Evolutionary conservation across 2,888 invertebrate species (phyloP).

Genomic region (Folsomia candida): DNA sequence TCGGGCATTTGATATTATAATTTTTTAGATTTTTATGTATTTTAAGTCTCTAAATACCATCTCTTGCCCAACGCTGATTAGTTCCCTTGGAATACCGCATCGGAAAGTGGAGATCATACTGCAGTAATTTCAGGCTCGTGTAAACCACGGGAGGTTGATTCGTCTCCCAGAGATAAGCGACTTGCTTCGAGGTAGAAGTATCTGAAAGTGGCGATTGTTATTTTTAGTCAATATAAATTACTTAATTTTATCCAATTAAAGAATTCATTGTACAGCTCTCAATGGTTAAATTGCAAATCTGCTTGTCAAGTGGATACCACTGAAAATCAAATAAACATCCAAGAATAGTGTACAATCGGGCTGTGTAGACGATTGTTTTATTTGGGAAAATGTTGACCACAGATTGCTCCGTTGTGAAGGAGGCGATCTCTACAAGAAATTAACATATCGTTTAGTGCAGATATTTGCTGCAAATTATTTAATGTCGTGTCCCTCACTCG

Average conservation of each 20-base stretch:
- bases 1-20: too few species aligned
- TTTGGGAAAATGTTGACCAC: conserved; percentile 76
- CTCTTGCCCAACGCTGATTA: conserved; percentile 28
- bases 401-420: conserved; percentile 75
- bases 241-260: too few species aligned
- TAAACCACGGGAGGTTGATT: neutral
- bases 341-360: conserved; percentile 78
- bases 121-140: conserved; percentile 22
- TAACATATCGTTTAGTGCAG: too few species aligned
- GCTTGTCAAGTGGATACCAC: conserved; percentile 81
- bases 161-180: conserved; percentile 19
- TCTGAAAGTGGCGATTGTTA: too few species aligned
- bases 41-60: too few species aligned
- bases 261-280: conserved; percentile 80
- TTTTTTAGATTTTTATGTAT: too few species aligned
- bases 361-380: conserved; percentile 75
- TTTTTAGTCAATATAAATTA: too few species aligned
- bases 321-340: conserved; percentile 86
- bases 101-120: conserved; percentile 30
- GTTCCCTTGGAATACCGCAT: conserved; percentile 3
- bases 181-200: too few species aligned
- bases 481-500: too few species aligned
- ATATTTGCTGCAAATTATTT: too few species aligned
- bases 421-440: conserved; percentile 79
- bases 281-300: conserved; percentile 77